Conservation (phyloP, 1,140 invertebrate genomes). For the Lethrus apterus region DNA sequence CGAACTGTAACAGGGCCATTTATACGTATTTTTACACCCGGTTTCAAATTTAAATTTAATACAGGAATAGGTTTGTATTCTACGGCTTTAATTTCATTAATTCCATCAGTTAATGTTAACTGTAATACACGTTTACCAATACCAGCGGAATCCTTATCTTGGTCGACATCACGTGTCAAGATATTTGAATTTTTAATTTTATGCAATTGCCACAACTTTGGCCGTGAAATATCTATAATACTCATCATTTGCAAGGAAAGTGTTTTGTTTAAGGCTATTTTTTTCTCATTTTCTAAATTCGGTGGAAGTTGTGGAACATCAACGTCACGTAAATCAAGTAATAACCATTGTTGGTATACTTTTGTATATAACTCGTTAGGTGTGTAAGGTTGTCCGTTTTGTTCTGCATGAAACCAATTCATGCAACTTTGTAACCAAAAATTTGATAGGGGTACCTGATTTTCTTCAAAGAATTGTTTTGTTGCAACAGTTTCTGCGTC, state of each 20-base stretch:
- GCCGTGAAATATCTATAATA: conserved; percentile 41
- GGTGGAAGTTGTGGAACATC: conserved; percentile 48
- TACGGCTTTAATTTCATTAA: conserved; percentile 59
- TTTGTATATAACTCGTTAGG: conserved; percentile 24
- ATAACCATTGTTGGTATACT: conserved; percentile 50
- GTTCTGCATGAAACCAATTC: conserved; percentile 32
- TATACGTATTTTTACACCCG: conserved; percentile 57
- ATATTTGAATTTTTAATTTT: conserved; percentile 51
- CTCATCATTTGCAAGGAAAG: conserved; percentile 50
- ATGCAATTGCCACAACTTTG: conserved; percentile 57
- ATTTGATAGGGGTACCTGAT: conserved; percentile 27
- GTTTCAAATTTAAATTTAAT: conserved; percentile 52
- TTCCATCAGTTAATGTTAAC: conserved; percentile 69
- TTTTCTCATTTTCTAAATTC: conserved; percentile 41
- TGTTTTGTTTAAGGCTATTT: conserved; percentile 43
- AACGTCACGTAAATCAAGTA: conserved; percentile 54
- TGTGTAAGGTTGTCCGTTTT: conserved; percentile 23
- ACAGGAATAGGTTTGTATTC: conserved; percentile 61
- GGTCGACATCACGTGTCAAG: conserved; percentile 46
- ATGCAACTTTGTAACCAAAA: conserved; percentile 35
- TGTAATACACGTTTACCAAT: conserved; percentile 58
- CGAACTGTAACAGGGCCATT: conserved; percentile 63
- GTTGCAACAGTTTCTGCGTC: conserved; percentile 18
- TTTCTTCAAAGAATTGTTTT: conserved; percentile 25
- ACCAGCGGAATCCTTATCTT: conserved; percentile 40